phyloP scores from a whole-genome alignment of 2,797 vertebrate species.

The Eidolon dupreanum region DNA sequence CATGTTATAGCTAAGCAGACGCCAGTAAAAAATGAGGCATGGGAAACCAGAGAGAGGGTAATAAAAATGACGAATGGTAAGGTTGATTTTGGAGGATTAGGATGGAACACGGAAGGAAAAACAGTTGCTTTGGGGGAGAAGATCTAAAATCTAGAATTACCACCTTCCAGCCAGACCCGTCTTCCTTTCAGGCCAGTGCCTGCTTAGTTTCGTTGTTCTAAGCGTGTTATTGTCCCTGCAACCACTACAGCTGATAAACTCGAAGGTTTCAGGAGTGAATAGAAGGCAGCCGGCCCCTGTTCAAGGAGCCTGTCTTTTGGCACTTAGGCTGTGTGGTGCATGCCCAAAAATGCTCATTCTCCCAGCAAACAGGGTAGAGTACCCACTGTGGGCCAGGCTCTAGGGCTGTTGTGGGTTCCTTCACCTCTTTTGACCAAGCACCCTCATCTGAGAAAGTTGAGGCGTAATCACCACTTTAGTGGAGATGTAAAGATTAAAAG shows the following conservation, averaged over 20 bases:
- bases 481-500: neutral
- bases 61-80: constrained; percentile 70
- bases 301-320: neutral
- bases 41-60: constrained; percentile 59
- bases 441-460: neutral
- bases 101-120: constrained; percentile 52
- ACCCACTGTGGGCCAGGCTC: neutral
- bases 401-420: rapidly evolving
- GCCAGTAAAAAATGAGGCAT: constrained; percentile 74
- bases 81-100: constrained; percentile 69
- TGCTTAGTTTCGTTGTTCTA: neutral
- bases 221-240: constrained; percentile 45
- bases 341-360: rapidly evolving
- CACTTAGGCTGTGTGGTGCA: neutral
- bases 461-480: neutral
- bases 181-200: neutral
- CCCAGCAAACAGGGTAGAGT: neutral
- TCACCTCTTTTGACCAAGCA: neutral
- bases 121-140: constrained; percentile 13
- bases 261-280: neutral
- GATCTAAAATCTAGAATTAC: constrained; percentile 66
- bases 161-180: neutral
- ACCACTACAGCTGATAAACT: neutral
- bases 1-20: constrained; percentile 54
- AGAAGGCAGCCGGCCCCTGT: neutral